These are phyloP conservation scores for Halesus radiatus DNA, from an alignment of 1,140 invertebrate species.

Conservation along the genomic window DNA sequence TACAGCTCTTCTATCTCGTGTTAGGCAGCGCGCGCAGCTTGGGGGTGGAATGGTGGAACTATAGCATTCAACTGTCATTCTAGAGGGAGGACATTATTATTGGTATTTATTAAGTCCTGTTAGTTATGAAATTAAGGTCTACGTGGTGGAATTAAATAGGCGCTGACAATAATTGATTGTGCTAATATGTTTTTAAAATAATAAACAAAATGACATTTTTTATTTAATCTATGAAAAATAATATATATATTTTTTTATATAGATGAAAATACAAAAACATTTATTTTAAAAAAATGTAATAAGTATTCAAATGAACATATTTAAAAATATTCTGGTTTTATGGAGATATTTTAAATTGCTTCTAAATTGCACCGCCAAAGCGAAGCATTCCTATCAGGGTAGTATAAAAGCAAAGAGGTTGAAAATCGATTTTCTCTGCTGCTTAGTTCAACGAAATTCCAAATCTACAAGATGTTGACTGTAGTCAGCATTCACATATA, in stretches of 20 bases:
- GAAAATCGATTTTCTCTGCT: conserved; percentile 30
- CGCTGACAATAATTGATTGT: too few relatives aligned
- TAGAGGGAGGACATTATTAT: conserved; percentile 6
- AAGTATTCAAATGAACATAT: too few relatives aligned
- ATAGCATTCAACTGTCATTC: conserved; percentile 17
- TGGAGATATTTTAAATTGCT: not conserved
- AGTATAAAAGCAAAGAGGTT: conserved; percentile 17
- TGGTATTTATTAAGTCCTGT: not conserved
- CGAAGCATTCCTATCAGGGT: conserved; percentile 25
- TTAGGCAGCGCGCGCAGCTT: conserved; percentile 43
- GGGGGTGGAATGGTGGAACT: conserved; percentile 6
- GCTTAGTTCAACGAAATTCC: not conserved
- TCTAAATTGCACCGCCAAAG: conserved; percentile 36
- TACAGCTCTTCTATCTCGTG: not conserved
- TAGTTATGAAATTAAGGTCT: not conserved
- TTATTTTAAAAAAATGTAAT: too few relatives aligned
- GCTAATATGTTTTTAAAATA: too few relatives aligned
- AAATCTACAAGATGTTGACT: not conserved
- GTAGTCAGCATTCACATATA: not conserved
- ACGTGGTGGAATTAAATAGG: too few relatives aligned
- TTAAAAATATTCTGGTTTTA: not conserved
- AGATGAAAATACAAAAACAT: too few relatives aligned
- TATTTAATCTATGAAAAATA: too few relatives aligned
- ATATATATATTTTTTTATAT: too few relatives aligned
- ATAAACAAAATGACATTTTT: too few relatives aligned